phyloP scores from a whole-genome alignment of 2,797 vertebrate genomes.

The Notolepis coatsorum region DNA sequence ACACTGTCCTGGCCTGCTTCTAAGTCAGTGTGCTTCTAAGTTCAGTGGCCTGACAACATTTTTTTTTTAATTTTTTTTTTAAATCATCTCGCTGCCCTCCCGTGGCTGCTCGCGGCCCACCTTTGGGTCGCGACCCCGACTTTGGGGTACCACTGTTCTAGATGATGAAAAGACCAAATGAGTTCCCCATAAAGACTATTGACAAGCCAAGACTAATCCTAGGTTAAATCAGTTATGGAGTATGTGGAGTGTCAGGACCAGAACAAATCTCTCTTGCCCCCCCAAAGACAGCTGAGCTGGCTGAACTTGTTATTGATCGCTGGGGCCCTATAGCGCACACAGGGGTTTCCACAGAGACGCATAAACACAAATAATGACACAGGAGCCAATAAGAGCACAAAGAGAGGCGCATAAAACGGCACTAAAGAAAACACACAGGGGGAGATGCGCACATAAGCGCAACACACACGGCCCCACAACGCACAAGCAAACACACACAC shows the following conservation, averaged over 20 bases:
- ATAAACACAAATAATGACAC: conserved; percentile 24
- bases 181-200: conserved; percentile 57
- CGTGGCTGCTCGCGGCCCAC: no score
- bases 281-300: conserved; percentile 66
- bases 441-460: no score
- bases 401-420: background rate
- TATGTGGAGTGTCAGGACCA: conserved; percentile 27
- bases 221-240: conserved; percentile 57
- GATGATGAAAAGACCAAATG: conserved; percentile 51
- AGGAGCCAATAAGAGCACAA: background rate
- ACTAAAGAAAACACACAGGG: no score
- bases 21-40: no score
- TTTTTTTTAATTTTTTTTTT: no score
- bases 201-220: conserved; percentile 63
- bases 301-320: conserved; percentile 53
- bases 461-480: no score
- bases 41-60: no score
- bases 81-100: no score
- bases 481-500: no score
- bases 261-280: conserved; percentile 33
- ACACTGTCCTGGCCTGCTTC: no score
- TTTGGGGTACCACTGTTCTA: no score
- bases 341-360: conserved; percentile 23
- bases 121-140: no score
- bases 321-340: conserved; percentile 22